Conservation (phyloP, 2,888 invertebrate species). For the Macropis europaea region DNA sequence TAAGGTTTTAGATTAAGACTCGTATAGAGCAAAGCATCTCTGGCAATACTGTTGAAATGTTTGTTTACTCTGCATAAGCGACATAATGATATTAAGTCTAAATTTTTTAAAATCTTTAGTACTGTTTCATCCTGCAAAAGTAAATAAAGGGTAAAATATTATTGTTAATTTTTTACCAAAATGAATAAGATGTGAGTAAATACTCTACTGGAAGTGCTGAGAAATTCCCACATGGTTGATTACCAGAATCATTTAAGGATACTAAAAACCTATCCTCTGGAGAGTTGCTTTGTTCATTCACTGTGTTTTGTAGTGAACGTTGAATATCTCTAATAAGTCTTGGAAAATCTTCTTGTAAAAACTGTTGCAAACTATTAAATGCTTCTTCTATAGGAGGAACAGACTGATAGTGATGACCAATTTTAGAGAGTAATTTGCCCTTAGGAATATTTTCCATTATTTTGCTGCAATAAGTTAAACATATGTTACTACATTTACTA, state of each 20-base stretch:
- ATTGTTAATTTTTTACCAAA: background rate
- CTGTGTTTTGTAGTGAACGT: slow-evolving; percentile 63
- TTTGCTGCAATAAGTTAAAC: slow-evolving; percentile 63
- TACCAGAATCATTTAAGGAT: slow-evolving; percentile 39
- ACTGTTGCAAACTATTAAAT: slow-evolving; percentile 75
- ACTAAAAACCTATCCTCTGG: slow-evolving; percentile 21
- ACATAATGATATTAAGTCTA: slow-evolving; percentile 90
- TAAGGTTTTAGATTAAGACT: slow-evolving; percentile 91
- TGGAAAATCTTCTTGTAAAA: slow-evolving; percentile 77
- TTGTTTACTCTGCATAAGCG: slow-evolving; percentile 88
- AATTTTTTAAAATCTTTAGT: slow-evolving; percentile 88
- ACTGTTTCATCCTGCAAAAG: slow-evolving; percentile 90
- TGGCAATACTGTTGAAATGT: slow-evolving; percentile 86
- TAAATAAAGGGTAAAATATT: background rate
- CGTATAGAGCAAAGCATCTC: slow-evolving; percentile 88
- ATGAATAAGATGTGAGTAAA: slow-evolving; percentile 11
- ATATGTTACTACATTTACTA: background rate
- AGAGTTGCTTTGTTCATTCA: slow-evolving; percentile 21
- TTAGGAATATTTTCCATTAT: slow-evolving; percentile 72
- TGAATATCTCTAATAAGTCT: slow-evolving; percentile 75
- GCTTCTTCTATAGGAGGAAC: slow-evolving; percentile 77
- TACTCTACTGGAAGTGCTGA: slow-evolving; percentile 74
- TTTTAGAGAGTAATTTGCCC: slow-evolving; percentile 71
- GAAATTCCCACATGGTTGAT: slow-evolving; percentile 72
- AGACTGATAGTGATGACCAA: slow-evolving; percentile 73